Conservation (phyloP, 2,797 vertebrate genomes). For the Pyrrhura leucotis region DNA sequence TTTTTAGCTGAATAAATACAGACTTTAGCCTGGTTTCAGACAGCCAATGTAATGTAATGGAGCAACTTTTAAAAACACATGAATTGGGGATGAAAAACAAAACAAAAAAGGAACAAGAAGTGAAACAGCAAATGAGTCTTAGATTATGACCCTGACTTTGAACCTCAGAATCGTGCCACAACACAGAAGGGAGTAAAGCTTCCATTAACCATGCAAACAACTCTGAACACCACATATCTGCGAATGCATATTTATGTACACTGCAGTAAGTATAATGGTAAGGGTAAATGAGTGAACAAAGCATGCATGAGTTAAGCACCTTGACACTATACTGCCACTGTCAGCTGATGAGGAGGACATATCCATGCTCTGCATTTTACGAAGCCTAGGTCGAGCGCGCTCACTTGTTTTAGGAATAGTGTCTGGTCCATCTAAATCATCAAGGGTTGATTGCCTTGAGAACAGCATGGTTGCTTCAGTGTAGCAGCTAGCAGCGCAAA, state of each 20-base stretch:
- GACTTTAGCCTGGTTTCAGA: neutral
- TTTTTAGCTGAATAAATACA: neutral
- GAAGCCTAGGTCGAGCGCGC: conserved; percentile 93
- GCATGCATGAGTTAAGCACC: conserved; percentile 86
- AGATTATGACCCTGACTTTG: neutral
- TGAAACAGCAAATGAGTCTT: neutral
- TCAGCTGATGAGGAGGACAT: conserved; percentile 92
- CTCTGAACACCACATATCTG: neutral
- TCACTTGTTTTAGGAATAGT: conserved; percentile 97
- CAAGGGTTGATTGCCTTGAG: conserved; percentile 97
- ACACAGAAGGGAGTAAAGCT: neutral
- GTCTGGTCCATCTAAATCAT: conserved; percentile 93
- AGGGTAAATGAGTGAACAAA: conserved; percentile 66
- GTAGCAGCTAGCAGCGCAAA: conserved; percentile 90
- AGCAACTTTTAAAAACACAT: neutral
- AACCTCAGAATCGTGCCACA: neutral
- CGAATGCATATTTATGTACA: neutral
- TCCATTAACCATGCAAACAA: conserved; percentile 51
- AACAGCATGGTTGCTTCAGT: conserved; percentile 97
- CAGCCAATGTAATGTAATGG: neutral
- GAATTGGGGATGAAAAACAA: neutral
- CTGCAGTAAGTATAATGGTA: neutral
- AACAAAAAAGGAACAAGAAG: neutral
- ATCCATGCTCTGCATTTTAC: conserved; percentile 94
- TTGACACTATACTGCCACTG: conserved; percentile 94